phyloP scores from a whole-genome alignment of 1,140 invertebrate genomes.

The Trypoxylus dichotomus region DNA sequence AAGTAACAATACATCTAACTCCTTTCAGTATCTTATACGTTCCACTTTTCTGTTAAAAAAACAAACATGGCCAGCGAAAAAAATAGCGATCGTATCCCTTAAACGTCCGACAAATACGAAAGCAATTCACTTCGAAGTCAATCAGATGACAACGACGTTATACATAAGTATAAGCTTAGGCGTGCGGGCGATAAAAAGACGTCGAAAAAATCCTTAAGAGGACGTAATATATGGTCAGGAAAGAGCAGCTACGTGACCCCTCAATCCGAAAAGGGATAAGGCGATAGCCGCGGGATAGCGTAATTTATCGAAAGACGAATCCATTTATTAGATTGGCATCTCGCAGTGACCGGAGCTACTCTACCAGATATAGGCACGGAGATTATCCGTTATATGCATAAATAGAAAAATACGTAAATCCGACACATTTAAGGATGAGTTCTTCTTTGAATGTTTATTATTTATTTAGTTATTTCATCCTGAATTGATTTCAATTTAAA shows the following conservation, averaged over 20 bases:
- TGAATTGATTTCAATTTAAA: too few relatives aligned
- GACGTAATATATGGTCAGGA: slow-evolving; percentile 21
- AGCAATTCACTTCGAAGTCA: background rate
- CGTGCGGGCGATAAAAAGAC: background rate
- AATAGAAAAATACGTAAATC: background rate
- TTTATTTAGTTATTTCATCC: too few relatives aligned
- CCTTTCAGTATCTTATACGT: background rate
- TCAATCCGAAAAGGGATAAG: slow-evolving; percentile 17
- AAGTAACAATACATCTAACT: too few relatives aligned
- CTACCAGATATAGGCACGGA: background rate
- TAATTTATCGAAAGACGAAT: slow-evolving; percentile 5
- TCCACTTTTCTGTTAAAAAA: background rate
- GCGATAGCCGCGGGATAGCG: slow-evolving; percentile 24
- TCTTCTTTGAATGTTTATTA: background rate
- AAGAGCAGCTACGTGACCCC: slow-evolving; percentile 23
- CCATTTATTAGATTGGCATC: slow-evolving; percentile 19
- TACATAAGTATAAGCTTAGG: background rate
- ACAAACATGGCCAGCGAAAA: background rate
- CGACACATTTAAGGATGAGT: background rate
- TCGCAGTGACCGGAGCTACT: background rate
- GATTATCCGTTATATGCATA: background rate
- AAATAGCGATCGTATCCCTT: background rate
- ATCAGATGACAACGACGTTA: background rate
- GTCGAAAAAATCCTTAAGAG: slow-evolving; percentile 15
- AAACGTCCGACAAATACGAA: background rate